A percentile compares a stretch with the other conserved stretches of the same genome.
Conservation (phyloP, 2,888 invertebrate species). For the Bibio marci region DNA sequence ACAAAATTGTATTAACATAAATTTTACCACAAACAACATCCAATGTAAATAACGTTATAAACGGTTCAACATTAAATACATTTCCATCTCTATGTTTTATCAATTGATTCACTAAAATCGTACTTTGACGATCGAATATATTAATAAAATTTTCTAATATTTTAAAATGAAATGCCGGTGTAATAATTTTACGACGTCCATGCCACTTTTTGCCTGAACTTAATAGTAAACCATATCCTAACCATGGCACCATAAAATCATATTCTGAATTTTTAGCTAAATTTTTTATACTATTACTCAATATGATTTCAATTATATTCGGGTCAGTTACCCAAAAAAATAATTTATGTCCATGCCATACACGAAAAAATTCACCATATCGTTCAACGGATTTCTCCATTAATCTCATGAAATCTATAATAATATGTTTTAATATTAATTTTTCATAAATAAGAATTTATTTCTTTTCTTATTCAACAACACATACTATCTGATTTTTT, state of each 20-base stretch:
- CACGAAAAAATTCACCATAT: slow-evolving; percentile 8
- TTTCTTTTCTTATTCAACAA: neutral
- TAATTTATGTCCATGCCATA: slow-evolving; percentile 13
- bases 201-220: slow-evolving; percentile 36
- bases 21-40: slow-evolving; percentile 46
- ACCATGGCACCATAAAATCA: slow-evolving; percentile 18
- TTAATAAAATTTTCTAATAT: slow-evolving; percentile 48
- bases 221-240: slow-evolving; percentile 22
- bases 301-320: slow-evolving; percentile 14
- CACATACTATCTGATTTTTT: slow-evolving; percentile 3
- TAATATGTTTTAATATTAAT: too few relatives aligned
- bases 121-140: slow-evolving; percentile 45
- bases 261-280: slow-evolving; percentile 20
- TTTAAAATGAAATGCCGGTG: slow-evolving; percentile 51
- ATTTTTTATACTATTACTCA: slow-evolving; percentile 15
- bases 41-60: slow-evolving; percentile 39
- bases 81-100: slow-evolving; percentile 19
- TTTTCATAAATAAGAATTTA: neutral
- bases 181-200: slow-evolving; percentile 47
- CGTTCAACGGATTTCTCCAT: slow-evolving; percentile 9
- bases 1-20: too few relatives aligned
- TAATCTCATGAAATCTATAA: too few relatives aligned
- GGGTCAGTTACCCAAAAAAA: slow-evolving; percentile 19
- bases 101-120: slow-evolving; percentile 36
- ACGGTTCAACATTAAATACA: slow-evolving; percentile 39